These are phyloP conservation scores for Amiota minor DNA, from an alignment of 2,888 invertebrate genomes.

Conservation along the genomic window DNA sequence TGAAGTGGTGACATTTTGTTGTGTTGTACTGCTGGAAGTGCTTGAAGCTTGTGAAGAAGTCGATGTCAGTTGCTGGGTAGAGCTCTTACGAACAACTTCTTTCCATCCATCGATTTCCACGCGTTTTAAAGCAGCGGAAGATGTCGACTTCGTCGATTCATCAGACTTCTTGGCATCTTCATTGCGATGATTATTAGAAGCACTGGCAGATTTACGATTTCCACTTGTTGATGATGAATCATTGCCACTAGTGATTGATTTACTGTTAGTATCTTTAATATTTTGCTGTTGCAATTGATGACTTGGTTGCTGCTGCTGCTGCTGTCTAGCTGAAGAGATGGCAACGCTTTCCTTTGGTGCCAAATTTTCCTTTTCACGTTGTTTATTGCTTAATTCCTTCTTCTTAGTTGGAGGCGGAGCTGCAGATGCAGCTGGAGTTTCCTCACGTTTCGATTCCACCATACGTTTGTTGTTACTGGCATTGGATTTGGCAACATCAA, in stretches of 20 bases:
- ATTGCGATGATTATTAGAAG: not conserved
- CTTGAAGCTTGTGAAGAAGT: slow-evolving; percentile 23
- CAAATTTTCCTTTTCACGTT: slow-evolving; percentile 72
- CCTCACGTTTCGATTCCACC: slow-evolving; percentile 29
- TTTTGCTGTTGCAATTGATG: slow-evolving; percentile 35
- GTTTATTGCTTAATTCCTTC: slow-evolving; percentile 59
- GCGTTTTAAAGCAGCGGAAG: slow-evolving; percentile 73
- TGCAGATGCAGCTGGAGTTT: slow-evolving; percentile 31
- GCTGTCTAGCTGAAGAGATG: slow-evolving; percentile 39
- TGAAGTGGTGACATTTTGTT: slow-evolving; percentile 40
- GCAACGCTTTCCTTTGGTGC: slow-evolving; percentile 65
- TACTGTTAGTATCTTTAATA: slow-evolving; percentile 35
- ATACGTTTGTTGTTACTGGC: not conserved
- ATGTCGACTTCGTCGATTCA: not conserved
- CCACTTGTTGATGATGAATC: slow-evolving; percentile 47
- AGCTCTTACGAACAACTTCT: slow-evolving; percentile 92
- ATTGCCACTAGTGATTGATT: slow-evolving; percentile 16
- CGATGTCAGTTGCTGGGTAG: slow-evolving; percentile 74
- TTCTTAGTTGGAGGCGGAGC: slow-evolving; percentile 41
- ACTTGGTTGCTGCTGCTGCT: slow-evolving; percentile 38
- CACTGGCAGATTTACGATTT: slow-evolving; percentile 73
- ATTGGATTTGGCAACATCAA: slow-evolving; percentile 20
- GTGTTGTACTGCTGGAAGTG: slow-evolving; percentile 37
- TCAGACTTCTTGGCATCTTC: slow-evolving; percentile 18
- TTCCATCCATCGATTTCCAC: slow-evolving; percentile 95